A percentile compares a stretch with the other conserved stretches of the same genome.
Conservation (phyloP, 2,113 vertebrate species). For the Chitala chitala region DNA sequence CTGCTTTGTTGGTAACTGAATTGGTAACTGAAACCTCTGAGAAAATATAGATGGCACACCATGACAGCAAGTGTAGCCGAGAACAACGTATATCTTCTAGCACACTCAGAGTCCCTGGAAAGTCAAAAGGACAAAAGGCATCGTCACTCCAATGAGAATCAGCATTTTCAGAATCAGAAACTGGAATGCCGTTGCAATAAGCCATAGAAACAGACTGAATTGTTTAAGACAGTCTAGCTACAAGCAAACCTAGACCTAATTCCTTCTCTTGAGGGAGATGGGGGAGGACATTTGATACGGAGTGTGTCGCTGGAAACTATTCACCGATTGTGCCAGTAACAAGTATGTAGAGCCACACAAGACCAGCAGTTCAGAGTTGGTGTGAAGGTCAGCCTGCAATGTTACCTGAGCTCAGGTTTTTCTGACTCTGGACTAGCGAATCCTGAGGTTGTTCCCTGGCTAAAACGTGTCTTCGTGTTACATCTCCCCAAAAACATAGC, state of each 20-base stretch:
- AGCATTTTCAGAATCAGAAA: too few relatives aligned
- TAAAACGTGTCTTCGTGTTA: background rate
- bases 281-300: background rate
- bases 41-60: too few relatives aligned
- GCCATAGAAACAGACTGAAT: too few relatives aligned
- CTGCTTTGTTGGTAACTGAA: too few relatives aligned
- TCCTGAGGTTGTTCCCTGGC: conserved; percentile 21
- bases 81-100: too few relatives aligned
- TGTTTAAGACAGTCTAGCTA: too few relatives aligned
- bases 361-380: background rate
- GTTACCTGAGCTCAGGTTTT: background rate
- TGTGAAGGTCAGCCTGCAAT: background rate
- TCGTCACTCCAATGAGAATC: too few relatives aligned
- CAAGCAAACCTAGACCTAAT: too few relatives aligned
- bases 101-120: background rate
- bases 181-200: too few relatives aligned
- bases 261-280: background rate
- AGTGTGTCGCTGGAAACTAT: background rate
- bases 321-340: background rate
- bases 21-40: too few relatives aligned
- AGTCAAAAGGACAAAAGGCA: background rate
- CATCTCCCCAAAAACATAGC: background rate
- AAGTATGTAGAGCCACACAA: background rate
- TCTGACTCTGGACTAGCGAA: background rate
- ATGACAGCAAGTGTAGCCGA: too few relatives aligned